Evolutionary conservation across 2,888 invertebrate genomes (phyloP), one percentile per base, ranked within the genome.

Genomic region (Cylloceria caligata): DNA sequence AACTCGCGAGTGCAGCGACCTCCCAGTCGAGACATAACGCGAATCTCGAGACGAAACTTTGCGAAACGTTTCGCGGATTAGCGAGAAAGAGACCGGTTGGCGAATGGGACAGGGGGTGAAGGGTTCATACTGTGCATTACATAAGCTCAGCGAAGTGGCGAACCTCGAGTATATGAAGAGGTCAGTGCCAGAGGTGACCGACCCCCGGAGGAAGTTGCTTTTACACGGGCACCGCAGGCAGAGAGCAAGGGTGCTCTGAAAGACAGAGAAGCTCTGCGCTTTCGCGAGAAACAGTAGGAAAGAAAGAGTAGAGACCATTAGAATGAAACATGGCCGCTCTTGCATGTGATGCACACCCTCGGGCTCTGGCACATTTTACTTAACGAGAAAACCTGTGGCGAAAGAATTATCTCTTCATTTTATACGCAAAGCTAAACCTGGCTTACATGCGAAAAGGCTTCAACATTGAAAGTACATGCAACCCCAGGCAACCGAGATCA

Each of bases 1-100:
- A 6, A 64, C 62, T 42, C 62, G 74, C 52, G 49, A 42, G 55
- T 42, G 67, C 39, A 30, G 60, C 71, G 75, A 67, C 49, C 11
- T 13, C 11, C 21, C 30, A 64, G 77, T 73, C 64, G 64, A 62
- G 62, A 73, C 55, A 60, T 69, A 69, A 77, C 81, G 77, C 64
- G 42, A 65, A 67, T 42, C 42, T 21, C 62, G 36, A 49, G 73
- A 79, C 47, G 52, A 73, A 86, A 86, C 81, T 86, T 86, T 34
- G 69, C 64, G 83, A 80, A 86, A 84, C 83, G 80, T 84, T 86
- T 86, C 86, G 83, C 84, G 86, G 82, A 86, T 86, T 86, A 86
- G 86, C 83, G 84, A 77, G 79, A 36, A 34, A 60, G 60, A 16
- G 60, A 69, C 49, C 39, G 67, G 57, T 45, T 21, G 47, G 60